phyloP scores from a whole-genome alignment of 2,797 vertebrate genomes.

The Molothrus ater region DNA sequence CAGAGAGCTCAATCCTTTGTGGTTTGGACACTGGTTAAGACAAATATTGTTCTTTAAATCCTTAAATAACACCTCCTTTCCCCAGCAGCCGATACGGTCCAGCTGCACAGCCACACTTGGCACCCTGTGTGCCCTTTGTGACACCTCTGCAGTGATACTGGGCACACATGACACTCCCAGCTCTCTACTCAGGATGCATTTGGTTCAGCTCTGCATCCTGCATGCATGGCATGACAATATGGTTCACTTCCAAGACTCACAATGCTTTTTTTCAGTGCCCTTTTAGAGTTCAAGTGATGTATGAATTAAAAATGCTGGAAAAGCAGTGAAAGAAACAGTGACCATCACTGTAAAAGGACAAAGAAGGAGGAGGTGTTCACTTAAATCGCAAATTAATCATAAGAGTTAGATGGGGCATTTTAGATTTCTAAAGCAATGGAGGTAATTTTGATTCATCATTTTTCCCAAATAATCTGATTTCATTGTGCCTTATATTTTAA shows the following conservation, averaged over 20 bases:
- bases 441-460: background rate
- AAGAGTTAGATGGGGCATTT: background rate
- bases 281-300: background rate
- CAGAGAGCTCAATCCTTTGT: background rate
- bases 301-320: background rate
- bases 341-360: background rate
- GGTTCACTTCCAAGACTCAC: background rate
- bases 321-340: background rate
- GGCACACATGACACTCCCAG: background rate
- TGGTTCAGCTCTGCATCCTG: background rate
- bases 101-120: accelerated
- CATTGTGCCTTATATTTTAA: background rate
- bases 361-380: background rate
- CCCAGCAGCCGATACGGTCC: background rate
- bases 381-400: background rate
- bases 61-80: background rate
- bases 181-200: background rate
- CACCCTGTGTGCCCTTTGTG: background rate
- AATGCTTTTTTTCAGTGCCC: background rate
- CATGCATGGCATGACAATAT: background rate
- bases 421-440: background rate
- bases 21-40: background rate
- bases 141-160: background rate
- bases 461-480: background rate
- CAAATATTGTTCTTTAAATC: background rate